Evolutionary conservation across 2,113 vertebrate genomes (phyloP), one percentile per base, ranked within the genome.

Genomic region (Romanogobio albipinnatus): DNA sequence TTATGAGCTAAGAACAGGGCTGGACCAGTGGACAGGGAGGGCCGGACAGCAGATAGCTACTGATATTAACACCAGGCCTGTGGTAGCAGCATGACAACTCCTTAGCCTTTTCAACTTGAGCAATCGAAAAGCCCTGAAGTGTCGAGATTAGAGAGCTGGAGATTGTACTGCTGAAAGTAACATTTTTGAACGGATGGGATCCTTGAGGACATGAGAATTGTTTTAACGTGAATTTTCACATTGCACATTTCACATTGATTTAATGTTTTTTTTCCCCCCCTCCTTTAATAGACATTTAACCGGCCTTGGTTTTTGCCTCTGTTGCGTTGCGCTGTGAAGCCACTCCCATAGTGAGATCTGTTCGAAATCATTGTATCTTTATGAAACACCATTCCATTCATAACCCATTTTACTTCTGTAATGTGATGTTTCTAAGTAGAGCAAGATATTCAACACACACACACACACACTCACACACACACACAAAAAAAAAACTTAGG

Each of bases 11-110:
- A 24, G 62, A 88, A 58, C 84, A 78, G 43, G 87, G 58, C 81
- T 77, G 61, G 64, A 43, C 17, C 29, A 80, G 59, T 68, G 81
- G 75, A 89, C 58, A 58, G 77, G 71, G 84, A 84, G 85, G 84
- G 74, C 82, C 77, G 83, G 75, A 61, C 56, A 81, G 73, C 51
- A 89, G 89, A 90, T 85, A 88, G 84, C 88, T 64, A 29, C 82
- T 83, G 88, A 86, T 90, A 89, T 88, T 87, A 88, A 83, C 88
- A 80, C 73, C 81, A 83, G 68, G 70, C 84, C 59, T 76, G 43
- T 58, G 47, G 88, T 87, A 89, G 87, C 80, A 45, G 56, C 77
- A 86, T 51, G 66, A 61, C 73, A 62, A 24, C 81, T 83, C 62
- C 76, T 88, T 84, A 81, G 78, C 76, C 81, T 73, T 85, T 68